phyloP scores from a whole-genome alignment of 2,113 vertebrate species.

The Channa argus region DNA sequence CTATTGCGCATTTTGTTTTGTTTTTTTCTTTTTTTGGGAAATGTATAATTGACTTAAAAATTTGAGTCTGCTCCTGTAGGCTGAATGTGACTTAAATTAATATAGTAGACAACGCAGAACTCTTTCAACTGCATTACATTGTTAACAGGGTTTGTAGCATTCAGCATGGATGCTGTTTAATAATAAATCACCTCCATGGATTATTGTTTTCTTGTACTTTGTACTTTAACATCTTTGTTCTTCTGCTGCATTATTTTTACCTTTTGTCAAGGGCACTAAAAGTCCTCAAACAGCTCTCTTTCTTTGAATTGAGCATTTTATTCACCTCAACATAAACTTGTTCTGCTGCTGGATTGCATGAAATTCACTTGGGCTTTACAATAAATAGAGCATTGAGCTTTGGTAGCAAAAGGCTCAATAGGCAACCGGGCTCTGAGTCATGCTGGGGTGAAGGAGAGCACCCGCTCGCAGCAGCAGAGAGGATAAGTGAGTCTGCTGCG shows the following conservation, averaged over 20 bases:
- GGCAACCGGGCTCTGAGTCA: slow-evolving; percentile 64
- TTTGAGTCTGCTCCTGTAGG: too few species aligned
- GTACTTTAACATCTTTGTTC: not conserved
- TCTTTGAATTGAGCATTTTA: slow-evolving; percentile 4
- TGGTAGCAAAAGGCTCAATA: slow-evolving; percentile 11
- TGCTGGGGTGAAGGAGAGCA: slow-evolving; percentile 48
- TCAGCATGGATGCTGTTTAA: not conserved
- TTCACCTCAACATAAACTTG: slow-evolving; percentile 22
- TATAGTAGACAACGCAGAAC: too few species aligned
- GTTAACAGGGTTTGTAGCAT: not conserved
- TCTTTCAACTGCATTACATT: too few species aligned
- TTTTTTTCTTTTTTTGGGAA: too few species aligned
- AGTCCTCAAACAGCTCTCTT: not conserved
- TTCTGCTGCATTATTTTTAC: not conserved
- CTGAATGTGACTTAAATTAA: too few species aligned
- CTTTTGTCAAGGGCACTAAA: slow-evolving; percentile 6
- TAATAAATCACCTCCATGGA: not conserved
- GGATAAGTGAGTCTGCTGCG: slow-evolving; percentile 59
- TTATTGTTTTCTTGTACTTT: too few species aligned
- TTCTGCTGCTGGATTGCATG: slow-evolving; percentile 2
- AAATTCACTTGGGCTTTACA: slow-evolving; percentile 8
- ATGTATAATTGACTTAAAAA: too few species aligned
- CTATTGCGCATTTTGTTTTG: too few species aligned
- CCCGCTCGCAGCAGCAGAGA: slow-evolving; percentile 27
- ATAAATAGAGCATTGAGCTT: not conserved